A percentile compares a stretch with the other conserved stretches of the same genome.
phyloP scores from a whole-genome alignment of 1,140 invertebrate species.

The Lithobius niger region DNA sequence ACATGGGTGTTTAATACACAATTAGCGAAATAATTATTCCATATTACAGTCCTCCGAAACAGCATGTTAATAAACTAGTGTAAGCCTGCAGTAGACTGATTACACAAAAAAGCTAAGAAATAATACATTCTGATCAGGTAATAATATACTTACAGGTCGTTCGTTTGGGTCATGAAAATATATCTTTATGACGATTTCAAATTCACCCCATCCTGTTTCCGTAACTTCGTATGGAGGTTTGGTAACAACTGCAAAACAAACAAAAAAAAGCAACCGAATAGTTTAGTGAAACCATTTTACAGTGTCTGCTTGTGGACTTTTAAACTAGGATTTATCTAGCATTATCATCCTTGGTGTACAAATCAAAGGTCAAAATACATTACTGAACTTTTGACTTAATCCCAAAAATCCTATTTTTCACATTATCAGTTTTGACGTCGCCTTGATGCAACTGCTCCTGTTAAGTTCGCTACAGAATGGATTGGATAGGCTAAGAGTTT shows the following conservation, averaged over 20 bases:
- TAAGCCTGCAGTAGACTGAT: no score
- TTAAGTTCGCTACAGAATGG: no score
- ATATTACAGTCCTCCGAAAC: no score
- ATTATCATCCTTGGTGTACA: no score
- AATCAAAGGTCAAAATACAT: neutral
- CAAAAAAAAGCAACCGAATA: neutral
- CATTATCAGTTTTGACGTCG: no score
- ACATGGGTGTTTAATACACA: no score
- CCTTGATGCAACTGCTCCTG: no score
- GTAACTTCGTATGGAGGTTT: conserved; percentile 95
- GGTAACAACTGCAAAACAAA: conserved; percentile 46
- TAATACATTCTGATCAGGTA: neutral
- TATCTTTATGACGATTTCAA: conserved; percentile 97
- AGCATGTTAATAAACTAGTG: no score
- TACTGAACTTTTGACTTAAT: neutral
- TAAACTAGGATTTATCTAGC: no score
- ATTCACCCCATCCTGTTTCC: conserved; percentile 99
- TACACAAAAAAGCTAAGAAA: neutral
- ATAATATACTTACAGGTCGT: conserved; percentile 56
- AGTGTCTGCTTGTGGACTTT: no score
- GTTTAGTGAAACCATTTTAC: neutral
- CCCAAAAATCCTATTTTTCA: neutral
- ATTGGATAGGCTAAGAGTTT: no score
- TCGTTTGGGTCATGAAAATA: conserved; percentile 96
- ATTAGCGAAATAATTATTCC: no score